These are phyloP conservation scores for Vanacampus margaritifer DNA, from an alignment of 2,113 vertebrate genomes.

Conservation along the genomic window DNA sequence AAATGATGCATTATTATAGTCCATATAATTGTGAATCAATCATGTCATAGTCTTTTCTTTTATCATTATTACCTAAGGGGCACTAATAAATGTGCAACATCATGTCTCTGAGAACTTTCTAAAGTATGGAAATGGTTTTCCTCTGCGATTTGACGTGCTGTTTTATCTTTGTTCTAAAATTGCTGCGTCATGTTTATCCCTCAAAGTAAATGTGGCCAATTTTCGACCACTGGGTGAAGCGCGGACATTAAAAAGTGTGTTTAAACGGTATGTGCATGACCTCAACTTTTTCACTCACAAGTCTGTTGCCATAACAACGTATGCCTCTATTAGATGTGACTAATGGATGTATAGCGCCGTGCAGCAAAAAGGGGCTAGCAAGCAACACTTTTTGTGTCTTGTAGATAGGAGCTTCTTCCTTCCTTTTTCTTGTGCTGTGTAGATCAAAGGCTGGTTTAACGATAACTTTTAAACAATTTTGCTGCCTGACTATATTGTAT, in stretches of 20 bases:
- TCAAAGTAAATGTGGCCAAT: neutral
- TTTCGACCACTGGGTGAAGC: neutral
- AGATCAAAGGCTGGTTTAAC: too few species aligned
- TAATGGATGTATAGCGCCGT: neutral
- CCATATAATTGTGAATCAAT: too few species aligned
- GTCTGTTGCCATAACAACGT: constrained; percentile 1
- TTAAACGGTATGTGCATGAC: neutral
- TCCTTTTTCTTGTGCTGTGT: neutral
- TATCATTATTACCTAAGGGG: too few species aligned
- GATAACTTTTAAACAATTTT: too few species aligned
- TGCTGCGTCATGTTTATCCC: neutral
- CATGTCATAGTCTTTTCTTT: too few species aligned
- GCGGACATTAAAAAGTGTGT: neutral
- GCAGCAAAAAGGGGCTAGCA: neutral
- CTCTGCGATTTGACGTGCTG: too few species aligned
- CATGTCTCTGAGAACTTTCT: too few species aligned
- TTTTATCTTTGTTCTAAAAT: neutral
- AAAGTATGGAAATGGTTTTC: too few species aligned
- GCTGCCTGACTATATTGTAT: too few species aligned
- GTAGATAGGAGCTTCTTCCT: neutral
- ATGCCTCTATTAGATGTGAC: neutral
- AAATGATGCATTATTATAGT: too few species aligned
- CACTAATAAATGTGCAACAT: too few species aligned
- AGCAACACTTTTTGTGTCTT: neutral
- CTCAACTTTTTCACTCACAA: neutral